phyloP scores from a whole-genome alignment of 1,140 invertebrate species.

The Mercenaria mercenaria region DNA sequence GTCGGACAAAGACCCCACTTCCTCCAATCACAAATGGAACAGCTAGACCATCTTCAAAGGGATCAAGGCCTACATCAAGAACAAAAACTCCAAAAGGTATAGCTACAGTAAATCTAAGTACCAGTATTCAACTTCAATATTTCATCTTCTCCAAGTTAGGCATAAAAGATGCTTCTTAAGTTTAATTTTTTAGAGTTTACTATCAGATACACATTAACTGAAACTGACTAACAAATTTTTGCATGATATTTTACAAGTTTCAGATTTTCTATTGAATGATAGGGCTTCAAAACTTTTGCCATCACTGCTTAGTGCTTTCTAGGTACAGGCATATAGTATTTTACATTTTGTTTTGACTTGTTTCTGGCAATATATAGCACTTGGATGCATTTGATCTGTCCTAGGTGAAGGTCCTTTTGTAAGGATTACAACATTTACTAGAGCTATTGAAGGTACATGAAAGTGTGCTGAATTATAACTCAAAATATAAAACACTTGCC shows the following conservation, averaged over 20 bases:
- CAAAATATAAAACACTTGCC: too few relatives aligned
- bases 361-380: background rate
- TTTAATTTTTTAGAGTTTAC: background rate
- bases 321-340: too few relatives aligned
- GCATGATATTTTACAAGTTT: too few relatives aligned
- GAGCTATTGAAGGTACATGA: conserved; percentile 52
- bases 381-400: background rate
- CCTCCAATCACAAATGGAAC: conserved; percentile 81
- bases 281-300: too few relatives aligned
- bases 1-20: conserved; percentile 80
- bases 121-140: background rate
- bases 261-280: too few relatives aligned
- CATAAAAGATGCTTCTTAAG: too few relatives aligned
- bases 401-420: conserved; percentile 56
- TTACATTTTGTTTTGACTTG: background rate
- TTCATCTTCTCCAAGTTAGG: too few relatives aligned
- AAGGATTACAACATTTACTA: conserved; percentile 58
- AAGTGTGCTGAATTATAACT: background rate
- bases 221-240: too few relatives aligned
- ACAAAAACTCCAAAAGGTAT: conserved; percentile 61
- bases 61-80: conserved; percentile 64
- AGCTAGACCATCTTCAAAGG: conserved; percentile 63
- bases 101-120: background rate
- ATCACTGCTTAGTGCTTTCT: too few relatives aligned
- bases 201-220: too few relatives aligned